Base-by-base conservation (phyloP, 2,797 vertebrate genomes). In the Eulemur coronatus region DNA sequence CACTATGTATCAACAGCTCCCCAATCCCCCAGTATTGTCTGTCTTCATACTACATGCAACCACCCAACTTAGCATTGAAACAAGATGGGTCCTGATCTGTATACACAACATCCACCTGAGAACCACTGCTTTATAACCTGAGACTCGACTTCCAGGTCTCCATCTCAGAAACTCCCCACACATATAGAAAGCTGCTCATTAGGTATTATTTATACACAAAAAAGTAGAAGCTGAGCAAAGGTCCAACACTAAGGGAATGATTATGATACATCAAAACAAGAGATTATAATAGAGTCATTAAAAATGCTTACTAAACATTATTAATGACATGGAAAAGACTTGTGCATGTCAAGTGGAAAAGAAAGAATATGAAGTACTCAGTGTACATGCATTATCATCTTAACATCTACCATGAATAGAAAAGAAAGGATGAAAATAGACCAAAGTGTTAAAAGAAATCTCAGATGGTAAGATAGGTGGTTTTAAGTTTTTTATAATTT, bases 401-500 rank as follows among this genome's bases (percentile, higher is more conserved):
- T 48, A 88, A 81, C 24, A 48, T 50, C 33, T 73, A 70, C n/a
- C 67, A 46, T 81, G 63, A 30, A 81, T 35, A 65, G 35, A 86
- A 73, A 48, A 57, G 69, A 75, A 89, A 61, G 38, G 17, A 69
- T 30, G 48, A 75, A 76, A 80, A 87, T 3, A 26, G 12, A 14
- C 18, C 26, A 57, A 61, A 43, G 12, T 48, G 35, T 70, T 75
- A 84, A 43, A 59, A 84, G 33, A 63, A 86, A 94, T 57, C 28
- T 89, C 75, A 81, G 55, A 80, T 65, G 52, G n/a, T 52, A 70
- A 89, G 30, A 73, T 3, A 65, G 33, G 22, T 18, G 10, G 41
- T 75, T 95, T 91, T 65, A 72, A 70, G 28, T 70, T 87, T 84
- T 91, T 72, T 75, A 57, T 46, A 52, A 76, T 73, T 79, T 76